Evolutionary conservation across 2,888 invertebrate species (phyloP).

Genomic region (Drosophila sordidapex): DNA sequence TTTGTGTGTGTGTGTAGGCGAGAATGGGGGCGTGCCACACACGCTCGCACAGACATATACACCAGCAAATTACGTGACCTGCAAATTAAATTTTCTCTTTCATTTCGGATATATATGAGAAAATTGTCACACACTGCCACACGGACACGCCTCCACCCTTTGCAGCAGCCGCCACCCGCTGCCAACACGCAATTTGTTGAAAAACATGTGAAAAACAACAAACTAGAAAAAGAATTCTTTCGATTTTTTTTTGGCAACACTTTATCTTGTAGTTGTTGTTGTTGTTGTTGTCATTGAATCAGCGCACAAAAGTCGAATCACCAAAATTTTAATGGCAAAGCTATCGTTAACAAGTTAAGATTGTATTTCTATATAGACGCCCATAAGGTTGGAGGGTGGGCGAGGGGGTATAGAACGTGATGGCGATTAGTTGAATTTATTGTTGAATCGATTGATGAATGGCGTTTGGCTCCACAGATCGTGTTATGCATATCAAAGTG

Average conservation of each 20-base stretch:
- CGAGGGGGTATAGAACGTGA: conserved; percentile 33
- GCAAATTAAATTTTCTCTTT: conserved; percentile 80
- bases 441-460: conserved; percentile 61
- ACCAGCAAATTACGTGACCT: conserved; percentile 76
- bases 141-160: conserved; percentile 15
- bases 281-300: conserved; percentile 21
- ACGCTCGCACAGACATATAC: conserved; percentile 58
- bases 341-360: conserved; percentile 54
- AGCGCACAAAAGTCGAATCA: conserved; percentile 30
- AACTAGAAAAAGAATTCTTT: conserved; percentile 30
- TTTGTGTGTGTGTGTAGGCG: not conserved
- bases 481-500: conserved; percentile 61
- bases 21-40: conserved; percentile 28
- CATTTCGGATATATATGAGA: conserved; percentile 70
- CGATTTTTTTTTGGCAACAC: conserved; percentile 13
- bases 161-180: not conserved
- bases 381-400: not conserved
- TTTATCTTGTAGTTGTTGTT: conserved; percentile 1
- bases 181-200: conserved; percentile 42
- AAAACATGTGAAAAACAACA: conserved; percentile 51
- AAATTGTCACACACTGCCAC: conserved; percentile 72
- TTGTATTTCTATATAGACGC: conserved; percentile 21
- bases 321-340: conserved; percentile 22
- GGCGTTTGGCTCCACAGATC: conserved; percentile 34
- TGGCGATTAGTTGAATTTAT: conserved; percentile 63